Conservation (phyloP, 2,888 invertebrate genomes). For the Tiliacea citrago region DNA sequence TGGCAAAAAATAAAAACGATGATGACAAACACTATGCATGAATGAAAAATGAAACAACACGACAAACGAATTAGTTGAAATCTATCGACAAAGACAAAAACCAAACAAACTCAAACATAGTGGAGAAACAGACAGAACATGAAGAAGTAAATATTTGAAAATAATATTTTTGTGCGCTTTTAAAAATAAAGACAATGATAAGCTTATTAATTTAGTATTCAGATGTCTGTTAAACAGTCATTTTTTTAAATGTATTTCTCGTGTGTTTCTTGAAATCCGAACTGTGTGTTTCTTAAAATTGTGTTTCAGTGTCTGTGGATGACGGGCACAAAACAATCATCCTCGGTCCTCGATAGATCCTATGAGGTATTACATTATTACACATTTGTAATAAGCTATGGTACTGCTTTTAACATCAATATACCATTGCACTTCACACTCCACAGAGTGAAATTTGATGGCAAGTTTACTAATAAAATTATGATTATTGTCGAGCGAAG, state of each 20-base stretch:
- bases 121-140: constrained; percentile 46
- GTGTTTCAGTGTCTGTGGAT: background rate
- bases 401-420: too few relatives aligned
- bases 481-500: too few relatives aligned
- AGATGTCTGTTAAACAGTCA: background rate
- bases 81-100: constrained; percentile 50
- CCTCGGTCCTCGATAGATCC: background rate
- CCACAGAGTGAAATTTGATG: too few relatives aligned
- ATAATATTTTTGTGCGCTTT: constrained; percentile 1
- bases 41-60: constrained; percentile 67
- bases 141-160: constrained; percentile 22
- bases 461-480: too few relatives aligned
- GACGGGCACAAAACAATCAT: background rate
- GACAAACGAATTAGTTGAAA: constrained; percentile 73
- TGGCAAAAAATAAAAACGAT: constrained; percentile 44
- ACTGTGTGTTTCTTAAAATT: too few relatives aligned
- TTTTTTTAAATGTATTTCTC: background rate
- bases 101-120: constrained; percentile 58
- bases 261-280: constrained; percentile 60
- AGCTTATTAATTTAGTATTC: background rate
- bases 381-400: background rate
- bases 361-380: background rate
- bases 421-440: too few relatives aligned
- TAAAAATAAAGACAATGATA: constrained; percentile 5
- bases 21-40: constrained; percentile 58